Conservation (phyloP, 1,140 invertebrate genomes). For the Lysiphlebus fabarum region DNA sequence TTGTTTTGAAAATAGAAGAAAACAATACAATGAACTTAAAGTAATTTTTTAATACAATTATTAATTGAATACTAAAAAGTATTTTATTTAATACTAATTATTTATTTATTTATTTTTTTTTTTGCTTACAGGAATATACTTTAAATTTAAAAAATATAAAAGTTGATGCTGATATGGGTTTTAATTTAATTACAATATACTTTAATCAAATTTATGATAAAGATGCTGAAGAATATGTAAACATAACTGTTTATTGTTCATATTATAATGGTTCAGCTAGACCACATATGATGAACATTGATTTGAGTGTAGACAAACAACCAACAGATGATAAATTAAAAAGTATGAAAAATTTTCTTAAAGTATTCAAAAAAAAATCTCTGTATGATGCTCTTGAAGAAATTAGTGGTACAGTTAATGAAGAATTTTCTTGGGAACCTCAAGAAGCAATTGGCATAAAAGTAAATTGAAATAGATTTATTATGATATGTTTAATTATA, state of each 20-base stretch:
- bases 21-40: conserved; percentile 29
- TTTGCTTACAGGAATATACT: not conserved
- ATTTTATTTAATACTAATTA: too few species aligned
- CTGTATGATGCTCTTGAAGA: conserved; percentile 27
- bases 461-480: too few species aligned
- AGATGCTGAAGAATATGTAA: conserved; percentile 15
- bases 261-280: conserved; percentile 27
- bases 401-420: conserved; percentile 4
- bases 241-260: conserved; percentile 25
- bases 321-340: not conserved
- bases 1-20: conserved; percentile 26
- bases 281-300: conserved; percentile 27
- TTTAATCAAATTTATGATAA: conserved; percentile 21
- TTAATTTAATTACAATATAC: conserved; percentile 26
- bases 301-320: conserved; percentile 3
- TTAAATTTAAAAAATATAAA: conserved; percentile 16
- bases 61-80: too few species aligned
- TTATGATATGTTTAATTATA: too few species aligned
- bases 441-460: not conserved
- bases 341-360: conserved; percentile 20
- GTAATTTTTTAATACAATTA: conserved; percentile 20
- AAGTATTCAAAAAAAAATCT: conserved; percentile 21
- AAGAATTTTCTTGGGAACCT: conserved; percentile 22
- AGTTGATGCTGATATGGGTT: conserved; percentile 24
- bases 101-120: too few species aligned